Conservation (phyloP, 1,140 invertebrate genomes). For the Bombus haemorrhoidalis region DNA sequence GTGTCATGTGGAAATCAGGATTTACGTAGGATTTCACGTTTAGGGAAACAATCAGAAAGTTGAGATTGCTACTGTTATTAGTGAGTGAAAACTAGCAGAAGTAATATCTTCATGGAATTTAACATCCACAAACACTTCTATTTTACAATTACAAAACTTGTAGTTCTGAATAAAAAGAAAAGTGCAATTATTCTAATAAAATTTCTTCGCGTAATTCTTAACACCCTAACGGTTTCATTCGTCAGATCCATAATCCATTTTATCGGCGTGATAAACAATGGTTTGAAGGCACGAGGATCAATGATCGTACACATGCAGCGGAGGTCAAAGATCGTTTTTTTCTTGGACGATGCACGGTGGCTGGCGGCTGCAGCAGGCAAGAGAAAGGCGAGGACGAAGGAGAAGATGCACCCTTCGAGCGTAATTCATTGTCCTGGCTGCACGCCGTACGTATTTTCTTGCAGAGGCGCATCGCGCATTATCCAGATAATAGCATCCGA, state of each 20-base stretch:
- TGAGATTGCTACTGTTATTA: neutral
- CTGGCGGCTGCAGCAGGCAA: slow-evolving; percentile 20
- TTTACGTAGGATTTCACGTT: slow-evolving; percentile 23
- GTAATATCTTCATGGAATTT: too few relatives aligned
- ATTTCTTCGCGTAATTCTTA: neutral
- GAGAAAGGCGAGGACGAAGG: slow-evolving; percentile 37
- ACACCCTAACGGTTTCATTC: neutral
- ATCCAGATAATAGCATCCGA: slow-evolving; percentile 75
- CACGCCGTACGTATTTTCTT: slow-evolving; percentile 57
- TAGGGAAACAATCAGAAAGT: neutral
- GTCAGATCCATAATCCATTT: slow-evolving; percentile 18
- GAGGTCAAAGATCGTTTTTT: slow-evolving; percentile 55
- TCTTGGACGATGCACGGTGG: slow-evolving; percentile 7
- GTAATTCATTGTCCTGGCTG: slow-evolving; percentile 73
- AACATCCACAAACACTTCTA: too few relatives aligned
- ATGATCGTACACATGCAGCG: slow-evolving; percentile 58
- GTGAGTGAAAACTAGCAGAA: too few relatives aligned
- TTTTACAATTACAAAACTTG: too few relatives aligned
- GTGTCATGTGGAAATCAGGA: slow-evolving; percentile 5
- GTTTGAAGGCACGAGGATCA: slow-evolving; percentile 63
- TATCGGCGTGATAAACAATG: slow-evolving; percentile 9
- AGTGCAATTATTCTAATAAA: neutral
- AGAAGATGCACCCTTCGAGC: slow-evolving; percentile 57
- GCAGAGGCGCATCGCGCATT: slow-evolving; percentile 61
- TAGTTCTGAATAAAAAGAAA: neutral